Base-by-base conservation (phyloP, 2,797 vertebrate genomes). In the Hapalemur alaotrensis region DNA sequence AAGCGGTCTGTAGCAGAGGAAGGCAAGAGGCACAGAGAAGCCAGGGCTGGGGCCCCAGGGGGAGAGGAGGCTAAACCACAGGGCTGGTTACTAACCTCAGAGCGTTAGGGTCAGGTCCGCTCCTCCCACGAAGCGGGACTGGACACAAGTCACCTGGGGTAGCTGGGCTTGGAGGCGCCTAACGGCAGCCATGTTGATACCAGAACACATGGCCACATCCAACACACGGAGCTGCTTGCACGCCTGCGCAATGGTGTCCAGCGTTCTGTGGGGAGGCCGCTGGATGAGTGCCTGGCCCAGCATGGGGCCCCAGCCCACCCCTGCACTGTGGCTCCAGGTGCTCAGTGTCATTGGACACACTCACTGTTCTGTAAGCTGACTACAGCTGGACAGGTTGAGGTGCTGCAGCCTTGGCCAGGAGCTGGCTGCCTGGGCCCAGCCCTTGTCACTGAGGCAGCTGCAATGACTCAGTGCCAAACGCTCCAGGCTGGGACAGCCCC, bases 121-220 rank as follows among this genome's bases (percentile, higher is more conserved):
- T 54, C 98, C 99, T 20, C 99, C 98, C 81, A 98, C 98, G n/a
- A 98, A 99, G 35, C 96, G 98, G 89, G 98, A 98, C 70, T 99
- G 98, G 93, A 99, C 35, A 0, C 98, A 99, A 89, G 99, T 99
- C 94, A 99, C 96, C 90, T 98, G 99, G 81, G 99, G 99, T 84
- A 99, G 98, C 90, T 98, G 98, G 3, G 98, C 98, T 20, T 99
- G 99, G 43, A 99, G 98, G 78, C 78, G 97, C 80, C 99, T 99
- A 65, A 99, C 96, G 0, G 98, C 97, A 3, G 98, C 95, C 41
- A 98, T 80, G 0, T 98, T 98, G 90, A 99, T 98, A 30, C 98
- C 98, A 89, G 98, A 98, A 94, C 99, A 99, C 98, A 98, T 98
- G 67, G 99, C 99, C 89, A 99, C 95, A 87, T 99, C 99, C 48